These are phyloP conservation scores for Hyposoter dolosus DNA, from an alignment of 2,888 invertebrate species.

Conservation along the genomic window DNA sequence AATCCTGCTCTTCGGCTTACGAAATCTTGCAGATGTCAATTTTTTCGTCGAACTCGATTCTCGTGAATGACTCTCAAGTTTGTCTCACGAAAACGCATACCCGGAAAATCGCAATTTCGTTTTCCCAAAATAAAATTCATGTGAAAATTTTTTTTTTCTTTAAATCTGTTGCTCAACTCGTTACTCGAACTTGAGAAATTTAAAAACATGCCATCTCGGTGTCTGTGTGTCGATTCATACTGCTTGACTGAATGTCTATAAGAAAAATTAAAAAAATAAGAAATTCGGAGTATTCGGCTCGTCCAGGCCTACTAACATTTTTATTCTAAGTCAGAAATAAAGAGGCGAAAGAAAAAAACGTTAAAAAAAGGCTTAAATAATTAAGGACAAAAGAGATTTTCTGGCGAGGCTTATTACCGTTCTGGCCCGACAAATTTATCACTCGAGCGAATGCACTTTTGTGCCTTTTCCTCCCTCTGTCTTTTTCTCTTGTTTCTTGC, in stretches of 20 bases:
- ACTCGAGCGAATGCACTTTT: conserved; percentile 30
- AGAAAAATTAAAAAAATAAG: not conserved
- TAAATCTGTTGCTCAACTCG: too few species aligned
- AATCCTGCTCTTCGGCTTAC: too few species aligned
- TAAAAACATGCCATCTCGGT: too few species aligned
- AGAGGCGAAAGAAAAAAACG: too few species aligned
- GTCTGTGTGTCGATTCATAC: too few species aligned
- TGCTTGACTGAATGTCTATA: too few species aligned
- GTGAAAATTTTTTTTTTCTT: not conserved
- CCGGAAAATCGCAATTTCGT: not conserved
- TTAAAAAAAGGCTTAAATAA: conserved; percentile 12
- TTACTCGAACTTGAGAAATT: too few species aligned
- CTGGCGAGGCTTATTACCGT: not conserved
- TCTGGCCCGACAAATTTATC: conserved; percentile 4
- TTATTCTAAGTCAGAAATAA: not conserved
- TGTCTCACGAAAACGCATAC: too few species aligned
- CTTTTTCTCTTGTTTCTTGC: not conserved
- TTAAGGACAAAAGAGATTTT: conserved; percentile 5
- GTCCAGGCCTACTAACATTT: not conserved
- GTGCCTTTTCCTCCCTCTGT: not conserved
- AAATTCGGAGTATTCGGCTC: not conserved
- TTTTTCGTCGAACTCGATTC: too few species aligned
- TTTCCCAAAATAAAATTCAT: not conserved
- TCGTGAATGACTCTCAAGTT: too few species aligned
- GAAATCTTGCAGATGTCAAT: too few species aligned